Percentiles rank a stretch among this genome's conserved stretches.
phyloP scores from a whole-genome alignment of 1,140 invertebrate genomes.

The Listronotus bonariensis region DNA sequence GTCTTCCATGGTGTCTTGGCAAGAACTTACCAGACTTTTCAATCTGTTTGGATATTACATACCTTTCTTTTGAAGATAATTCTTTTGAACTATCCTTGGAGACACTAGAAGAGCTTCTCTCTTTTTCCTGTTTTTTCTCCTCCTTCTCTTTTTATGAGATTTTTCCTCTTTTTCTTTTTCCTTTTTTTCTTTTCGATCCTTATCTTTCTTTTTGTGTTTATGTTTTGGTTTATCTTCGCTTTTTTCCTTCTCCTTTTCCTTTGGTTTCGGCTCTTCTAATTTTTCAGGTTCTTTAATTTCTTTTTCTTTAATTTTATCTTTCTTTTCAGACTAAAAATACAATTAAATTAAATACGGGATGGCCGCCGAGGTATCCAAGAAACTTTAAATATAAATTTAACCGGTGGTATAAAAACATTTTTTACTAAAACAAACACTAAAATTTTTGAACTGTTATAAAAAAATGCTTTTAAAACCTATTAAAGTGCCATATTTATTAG shows the following conservation, averaged over 20 bases:
- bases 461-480: no score
- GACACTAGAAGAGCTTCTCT: not conserved
- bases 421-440: no score
- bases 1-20: no score
- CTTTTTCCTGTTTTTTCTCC: slow-evolving; percentile 31
- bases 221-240: slow-evolving; percentile 46
- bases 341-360: no score
- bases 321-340: slow-evolving; percentile 36
- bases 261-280: slow-evolving; percentile 33
- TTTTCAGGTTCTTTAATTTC: slow-evolving; percentile 40
- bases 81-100: slow-evolving; percentile 12
- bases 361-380: no score
- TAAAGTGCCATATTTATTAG: no score
- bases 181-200: slow-evolving; percentile 45
- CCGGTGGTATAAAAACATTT: no score
- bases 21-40: no score
- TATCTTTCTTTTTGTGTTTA: slow-evolving; percentile 51
- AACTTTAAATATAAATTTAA: no score
- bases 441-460: no score
- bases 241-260: slow-evolving; percentile 42
- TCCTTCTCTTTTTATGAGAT: slow-evolving; percentile 26
- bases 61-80: slow-evolving; percentile 27
- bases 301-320: slow-evolving; percentile 43
- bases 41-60: no score
- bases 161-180: slow-evolving; percentile 35